A percentile compares a stretch with the other conserved stretches of the same genome.
Evolutionary conservation across 2,113 vertebrate species (phyloP).

Genomic region (Camelus dromedarius): DNA sequence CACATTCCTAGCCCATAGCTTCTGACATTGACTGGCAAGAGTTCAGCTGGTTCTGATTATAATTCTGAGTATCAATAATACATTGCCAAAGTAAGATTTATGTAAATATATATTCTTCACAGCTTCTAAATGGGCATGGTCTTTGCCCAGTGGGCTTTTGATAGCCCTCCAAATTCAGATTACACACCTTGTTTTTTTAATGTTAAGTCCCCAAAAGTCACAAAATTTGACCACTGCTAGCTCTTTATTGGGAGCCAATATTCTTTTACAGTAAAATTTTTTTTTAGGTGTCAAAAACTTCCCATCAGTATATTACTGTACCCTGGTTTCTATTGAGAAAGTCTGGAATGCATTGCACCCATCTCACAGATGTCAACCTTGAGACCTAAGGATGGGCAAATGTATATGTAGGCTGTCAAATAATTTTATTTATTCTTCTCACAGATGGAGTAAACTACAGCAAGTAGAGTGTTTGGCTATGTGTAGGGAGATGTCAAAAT

Average conservation of each 20-base stretch:
- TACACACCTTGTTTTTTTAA: not conserved
- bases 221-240: not conserved
- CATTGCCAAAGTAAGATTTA: not conserved
- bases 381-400: not conserved
- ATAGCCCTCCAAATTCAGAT: not conserved
- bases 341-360: too few species aligned
- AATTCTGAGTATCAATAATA: slow-evolving; percentile 16
- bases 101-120: not conserved
- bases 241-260: not conserved
- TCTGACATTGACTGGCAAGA: not conserved
- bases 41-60: not conserved
- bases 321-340: not conserved
- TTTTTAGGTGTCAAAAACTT: not conserved
- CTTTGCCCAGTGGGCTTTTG: not conserved
- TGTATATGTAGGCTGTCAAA: not conserved
- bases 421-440: not conserved
- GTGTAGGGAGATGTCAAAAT: not conserved
- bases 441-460: not conserved
- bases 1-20: not conserved
- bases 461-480: not conserved
- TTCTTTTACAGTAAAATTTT: not conserved
- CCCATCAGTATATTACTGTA: not conserved
- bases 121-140: not conserved
- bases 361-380: not conserved
- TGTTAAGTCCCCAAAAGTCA: not conserved